Conservation (phyloP, 2,888 invertebrate species). For the Rambutsinella grinnellia region DNA sequence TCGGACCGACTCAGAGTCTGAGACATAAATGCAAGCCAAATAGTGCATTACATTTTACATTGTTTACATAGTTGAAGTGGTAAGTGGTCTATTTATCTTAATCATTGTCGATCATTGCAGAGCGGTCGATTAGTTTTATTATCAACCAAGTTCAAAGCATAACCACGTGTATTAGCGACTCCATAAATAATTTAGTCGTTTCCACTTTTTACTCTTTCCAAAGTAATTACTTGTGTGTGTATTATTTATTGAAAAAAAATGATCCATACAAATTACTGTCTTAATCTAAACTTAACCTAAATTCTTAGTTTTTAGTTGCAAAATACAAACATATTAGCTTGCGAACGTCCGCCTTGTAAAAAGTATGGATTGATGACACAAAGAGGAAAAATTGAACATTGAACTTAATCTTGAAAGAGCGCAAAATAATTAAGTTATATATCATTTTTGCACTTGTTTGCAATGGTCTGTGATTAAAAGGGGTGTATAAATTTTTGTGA, state of each 20-base stretch:
- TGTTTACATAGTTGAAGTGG: too few relatives aligned
- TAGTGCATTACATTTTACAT: too few relatives aligned
- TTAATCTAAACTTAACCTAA: not conserved
- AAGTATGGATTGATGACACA: not conserved
- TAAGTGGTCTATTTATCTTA: too few relatives aligned
- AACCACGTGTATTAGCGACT: too few relatives aligned
- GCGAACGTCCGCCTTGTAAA: not conserved
- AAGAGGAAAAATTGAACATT: constrained; percentile 31
- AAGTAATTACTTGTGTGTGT: not conserved
- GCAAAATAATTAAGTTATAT: not conserved
- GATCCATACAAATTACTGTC: not conserved
- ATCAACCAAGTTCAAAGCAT: too few relatives aligned
- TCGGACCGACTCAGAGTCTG: too few relatives aligned
- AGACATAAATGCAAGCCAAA: too few relatives aligned
- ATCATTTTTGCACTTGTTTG: not conserved
- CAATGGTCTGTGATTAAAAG: not conserved
- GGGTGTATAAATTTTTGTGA: too few relatives aligned
- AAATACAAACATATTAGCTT: not conserved
- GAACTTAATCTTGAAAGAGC: constrained; percentile 50
- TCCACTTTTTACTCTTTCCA: too few relatives aligned
- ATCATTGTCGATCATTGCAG: too few relatives aligned
- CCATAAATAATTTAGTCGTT: too few relatives aligned
- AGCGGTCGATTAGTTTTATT: too few relatives aligned
- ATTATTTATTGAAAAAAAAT: not conserved
- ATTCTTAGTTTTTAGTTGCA: not conserved